These are phyloP conservation scores for Leucophenga maculata DNA, from an alignment of 2,888 invertebrate species.

Conservation along the genomic window DNA sequence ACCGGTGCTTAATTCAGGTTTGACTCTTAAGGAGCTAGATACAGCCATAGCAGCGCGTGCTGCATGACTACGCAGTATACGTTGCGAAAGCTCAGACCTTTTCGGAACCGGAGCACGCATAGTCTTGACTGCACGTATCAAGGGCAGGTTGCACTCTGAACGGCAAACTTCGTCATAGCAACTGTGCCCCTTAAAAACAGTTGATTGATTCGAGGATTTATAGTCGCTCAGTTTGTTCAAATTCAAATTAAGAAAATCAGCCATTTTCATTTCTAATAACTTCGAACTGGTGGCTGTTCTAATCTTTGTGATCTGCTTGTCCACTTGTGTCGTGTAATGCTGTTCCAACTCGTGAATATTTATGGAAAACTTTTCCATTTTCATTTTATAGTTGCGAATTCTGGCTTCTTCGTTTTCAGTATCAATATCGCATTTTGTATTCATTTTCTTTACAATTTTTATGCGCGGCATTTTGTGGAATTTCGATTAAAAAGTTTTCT, in stretches of 20 bases:
- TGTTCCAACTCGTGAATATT: slow-evolving; percentile 54
- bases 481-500: too few relatives aligned
- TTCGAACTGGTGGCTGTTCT: slow-evolving; percentile 47
- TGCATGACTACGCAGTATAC: slow-evolving; percentile 41
- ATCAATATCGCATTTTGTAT: too few relatives aligned
- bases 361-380: slow-evolving; percentile 55
- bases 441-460: too few relatives aligned
- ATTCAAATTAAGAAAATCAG: slow-evolving; percentile 56
- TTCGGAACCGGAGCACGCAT: too few relatives aligned
- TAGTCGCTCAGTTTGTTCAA: slow-evolving; percentile 48
- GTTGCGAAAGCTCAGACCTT: slow-evolving; percentile 31
- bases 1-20: too few relatives aligned
- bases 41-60: slow-evolving; percentile 60
- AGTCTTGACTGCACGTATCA: too few relatives aligned
- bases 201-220: slow-evolving; percentile 53
- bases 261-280: slow-evolving; percentile 62
- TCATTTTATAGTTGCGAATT: slow-evolving; percentile 62
- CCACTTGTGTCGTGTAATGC: slow-evolving; percentile 41
- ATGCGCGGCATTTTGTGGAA: too few relatives aligned
- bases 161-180: too few relatives aligned
- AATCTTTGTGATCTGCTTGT: slow-evolving; percentile 47
- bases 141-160: too few relatives aligned
- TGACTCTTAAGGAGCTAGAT: too few relatives aligned
- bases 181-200: slow-evolving; percentile 37
- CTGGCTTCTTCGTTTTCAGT: too few relatives aligned